These are phyloP conservation scores for Pampusana beccarii DNA, from an alignment of 2,113 vertebrate species.

Conservation along the genomic window DNA sequence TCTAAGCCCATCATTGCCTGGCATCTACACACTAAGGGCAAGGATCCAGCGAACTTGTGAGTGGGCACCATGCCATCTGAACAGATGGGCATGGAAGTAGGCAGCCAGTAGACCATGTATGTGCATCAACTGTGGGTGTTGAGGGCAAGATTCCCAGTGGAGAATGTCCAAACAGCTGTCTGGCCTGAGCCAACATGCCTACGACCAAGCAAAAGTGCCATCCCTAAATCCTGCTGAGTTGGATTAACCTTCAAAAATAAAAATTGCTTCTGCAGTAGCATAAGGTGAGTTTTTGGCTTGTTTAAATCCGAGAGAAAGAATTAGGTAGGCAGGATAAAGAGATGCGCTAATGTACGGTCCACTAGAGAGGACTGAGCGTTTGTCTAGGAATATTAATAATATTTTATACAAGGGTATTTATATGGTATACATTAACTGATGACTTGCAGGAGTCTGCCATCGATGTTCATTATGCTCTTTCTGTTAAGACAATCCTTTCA, in stretches of 20 bases:
- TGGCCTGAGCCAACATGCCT: slow-evolving; percentile 84
- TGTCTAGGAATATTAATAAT: slow-evolving; percentile 15
- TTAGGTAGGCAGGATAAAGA: slow-evolving; percentile 39
- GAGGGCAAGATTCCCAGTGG: slow-evolving; percentile 85
- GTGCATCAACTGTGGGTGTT: slow-evolving; percentile 85
- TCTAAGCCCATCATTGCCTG: slow-evolving; percentile 85
- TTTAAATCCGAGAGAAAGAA: slow-evolving; percentile 54
- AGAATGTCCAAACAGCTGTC: slow-evolving; percentile 86
- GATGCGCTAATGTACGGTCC: not conserved
- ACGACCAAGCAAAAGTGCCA: slow-evolving; percentile 82
- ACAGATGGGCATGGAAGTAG: slow-evolving; percentile 86
- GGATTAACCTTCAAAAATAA: slow-evolving; percentile 84
- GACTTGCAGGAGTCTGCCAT: slow-evolving; percentile 54
- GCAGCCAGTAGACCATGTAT: slow-evolving; percentile 88
- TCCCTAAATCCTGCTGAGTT: slow-evolving; percentile 84
- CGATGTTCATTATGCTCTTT: slow-evolving; percentile 46
- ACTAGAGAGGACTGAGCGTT: not conserved
- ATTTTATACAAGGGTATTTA: slow-evolving; percentile 21
- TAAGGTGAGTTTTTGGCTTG: slow-evolving; percentile 78
- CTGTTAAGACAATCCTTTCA: slow-evolving; percentile 32
- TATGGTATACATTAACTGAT: slow-evolving; percentile 30
- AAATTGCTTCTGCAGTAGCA: slow-evolving; percentile 79
- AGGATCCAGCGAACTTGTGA: slow-evolving; percentile 86
- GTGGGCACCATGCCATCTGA: slow-evolving; percentile 82
- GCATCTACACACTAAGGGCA: slow-evolving; percentile 83